Conservation (phyloP, 2,113 vertebrate genomes). For the Petrocephalus microphthalmus region DNA sequence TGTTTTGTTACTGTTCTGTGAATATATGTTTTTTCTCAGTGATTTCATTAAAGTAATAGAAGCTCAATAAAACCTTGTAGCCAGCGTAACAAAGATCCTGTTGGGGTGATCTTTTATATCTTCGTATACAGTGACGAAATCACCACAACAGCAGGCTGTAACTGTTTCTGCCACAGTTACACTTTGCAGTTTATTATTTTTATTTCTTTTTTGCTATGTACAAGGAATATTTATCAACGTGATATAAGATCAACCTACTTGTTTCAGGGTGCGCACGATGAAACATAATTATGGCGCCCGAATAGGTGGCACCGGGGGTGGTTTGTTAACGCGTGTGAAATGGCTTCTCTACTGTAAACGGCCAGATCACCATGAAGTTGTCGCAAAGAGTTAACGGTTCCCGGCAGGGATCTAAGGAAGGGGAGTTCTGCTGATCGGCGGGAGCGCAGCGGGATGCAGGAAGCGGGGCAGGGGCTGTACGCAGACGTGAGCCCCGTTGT, state of each 20-base stretch:
- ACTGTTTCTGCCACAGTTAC: not conserved
- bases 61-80: not conserved
- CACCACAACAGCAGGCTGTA: not conserved
- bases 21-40: not conserved
- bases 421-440: not conserved
- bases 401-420: not conserved
- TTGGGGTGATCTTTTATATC: not conserved
- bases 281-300: not conserved
- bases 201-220: not conserved
- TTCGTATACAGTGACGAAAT: not conserved
- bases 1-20: not conserved
- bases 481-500: not conserved
- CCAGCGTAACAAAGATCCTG: not conserved
- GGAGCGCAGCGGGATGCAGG: constrained; percentile 9
- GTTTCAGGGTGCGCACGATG: not conserved
- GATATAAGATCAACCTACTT: not conserved
- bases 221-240: not conserved
- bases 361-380: not conserved
- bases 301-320: not conserved
- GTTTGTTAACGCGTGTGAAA: not conserved
- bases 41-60: not conserved
- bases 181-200: not conserved
- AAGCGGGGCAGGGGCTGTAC: not conserved
- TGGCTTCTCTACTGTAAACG: not conserved
- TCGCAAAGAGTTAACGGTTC: constrained; percentile 11